Conservation (phyloP, 2,888 invertebrate genomes). For the Isoperla grammatica region DNA sequence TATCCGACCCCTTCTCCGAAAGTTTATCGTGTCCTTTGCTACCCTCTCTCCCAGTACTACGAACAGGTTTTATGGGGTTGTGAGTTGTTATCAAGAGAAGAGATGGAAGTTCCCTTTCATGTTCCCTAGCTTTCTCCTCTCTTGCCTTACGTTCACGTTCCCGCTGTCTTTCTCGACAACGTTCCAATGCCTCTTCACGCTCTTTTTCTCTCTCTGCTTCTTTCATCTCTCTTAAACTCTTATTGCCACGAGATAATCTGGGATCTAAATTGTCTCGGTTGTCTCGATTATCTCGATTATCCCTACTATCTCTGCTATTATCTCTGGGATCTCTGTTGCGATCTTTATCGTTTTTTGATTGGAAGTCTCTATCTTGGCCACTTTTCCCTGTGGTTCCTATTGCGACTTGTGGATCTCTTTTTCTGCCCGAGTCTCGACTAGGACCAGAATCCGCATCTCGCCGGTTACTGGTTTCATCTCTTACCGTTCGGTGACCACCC, state of each 20-base stretch:
- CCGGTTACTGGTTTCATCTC: constrained; percentile 11
- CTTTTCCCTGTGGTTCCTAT: constrained; percentile 24
- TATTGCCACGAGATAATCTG: constrained; percentile 27
- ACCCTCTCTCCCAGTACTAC: constrained; percentile 33
- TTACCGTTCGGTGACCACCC: constrained; percentile 11
- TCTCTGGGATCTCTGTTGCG: constrained; percentile 19
- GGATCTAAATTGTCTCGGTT: constrained; percentile 19
- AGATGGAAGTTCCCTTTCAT: constrained; percentile 31
- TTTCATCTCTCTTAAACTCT: constrained; percentile 34
- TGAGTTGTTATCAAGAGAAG: constrained; percentile 29
- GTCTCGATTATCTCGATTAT: constrained; percentile 11
- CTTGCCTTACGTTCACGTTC: constrained; percentile 44
- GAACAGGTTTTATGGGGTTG: constrained; percentile 22
- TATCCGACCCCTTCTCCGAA: constrained; percentile 33
- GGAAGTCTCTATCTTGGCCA: constrained; percentile 24
- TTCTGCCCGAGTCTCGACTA: constrained; percentile 14
- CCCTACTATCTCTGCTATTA: constrained; percentile 17
- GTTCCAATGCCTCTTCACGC: constrained; percentile 57
- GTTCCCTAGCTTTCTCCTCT: constrained; percentile 27
- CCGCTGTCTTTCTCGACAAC: constrained; percentile 58
- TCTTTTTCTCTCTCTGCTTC: constrained; percentile 57
- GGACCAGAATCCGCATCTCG: constrained; percentile 15
- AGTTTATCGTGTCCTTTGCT: constrained; percentile 24
- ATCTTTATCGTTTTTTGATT: constrained; percentile 26
- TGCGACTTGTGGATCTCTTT: constrained; percentile 21